These are phyloP conservation scores for Ceratoteleas bidentatus DNA, from an alignment of 1,140 invertebrate species.

Conservation along the genomic window DNA sequence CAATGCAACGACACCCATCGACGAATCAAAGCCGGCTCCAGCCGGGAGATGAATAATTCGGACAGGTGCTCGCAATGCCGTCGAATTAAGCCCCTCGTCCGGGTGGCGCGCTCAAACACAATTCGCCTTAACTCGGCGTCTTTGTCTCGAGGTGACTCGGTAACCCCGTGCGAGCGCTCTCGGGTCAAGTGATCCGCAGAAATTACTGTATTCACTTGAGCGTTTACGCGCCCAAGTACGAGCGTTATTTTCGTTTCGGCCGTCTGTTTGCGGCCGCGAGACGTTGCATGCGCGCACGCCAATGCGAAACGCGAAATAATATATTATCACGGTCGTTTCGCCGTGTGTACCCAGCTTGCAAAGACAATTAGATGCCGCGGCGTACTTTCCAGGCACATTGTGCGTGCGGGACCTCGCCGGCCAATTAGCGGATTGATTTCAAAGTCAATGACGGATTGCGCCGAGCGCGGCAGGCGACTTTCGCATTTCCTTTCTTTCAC, in stretches of 20 bases:
- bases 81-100: neutral
- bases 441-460: too few relatives aligned
- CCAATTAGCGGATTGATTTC: too few relatives aligned
- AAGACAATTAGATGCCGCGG: too few relatives aligned
- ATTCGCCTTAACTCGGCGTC: constrained; percentile 8
- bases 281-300: constrained; percentile 9
- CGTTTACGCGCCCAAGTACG: neutral
- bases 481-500: too few relatives aligned
- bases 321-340: neutral
- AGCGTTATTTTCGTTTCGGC: constrained; percentile 12
- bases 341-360: too few relatives aligned
- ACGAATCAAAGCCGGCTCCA: too few relatives aligned
- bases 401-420: too few relatives aligned
- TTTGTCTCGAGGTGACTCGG: constrained; percentile 17
- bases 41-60: too few relatives aligned
- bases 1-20: too few relatives aligned
- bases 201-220: constrained; percentile 22
- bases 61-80: too few relatives aligned
- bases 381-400: too few relatives aligned
- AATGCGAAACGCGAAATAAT: neutral
- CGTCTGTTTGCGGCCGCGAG: neutral
- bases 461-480: too few relatives aligned
- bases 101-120: neutral
- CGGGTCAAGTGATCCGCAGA: constrained; percentile 21
- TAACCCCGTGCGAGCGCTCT: constrained; percentile 18